A percentile compares a stretch with the other conserved stretches of the same genome.
Evolutionary conservation across 1,140 invertebrate species (phyloP).

Genomic region (Epicauta chinensis): DNA sequence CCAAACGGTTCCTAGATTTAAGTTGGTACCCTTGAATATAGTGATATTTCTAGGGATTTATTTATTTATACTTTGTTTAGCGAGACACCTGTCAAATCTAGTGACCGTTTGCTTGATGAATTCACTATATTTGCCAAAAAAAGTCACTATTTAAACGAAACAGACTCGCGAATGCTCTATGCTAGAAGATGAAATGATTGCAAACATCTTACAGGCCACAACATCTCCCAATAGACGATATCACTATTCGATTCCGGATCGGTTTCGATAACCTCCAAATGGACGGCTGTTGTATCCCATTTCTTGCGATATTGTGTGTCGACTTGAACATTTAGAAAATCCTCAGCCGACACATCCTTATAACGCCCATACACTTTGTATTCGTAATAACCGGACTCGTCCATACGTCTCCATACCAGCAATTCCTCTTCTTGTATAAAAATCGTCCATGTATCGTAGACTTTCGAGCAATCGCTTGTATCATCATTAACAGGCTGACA

Average conservation of each 20-base stretch:
- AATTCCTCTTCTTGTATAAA: conserved; percentile 74
- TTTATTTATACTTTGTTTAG: no score
- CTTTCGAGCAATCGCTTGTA: conserved; percentile 14
- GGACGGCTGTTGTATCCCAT: conserved; percentile 75
- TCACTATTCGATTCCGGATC: conserved; percentile 58
- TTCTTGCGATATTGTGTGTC: conserved; percentile 69
- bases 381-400: conserved; percentile 62
- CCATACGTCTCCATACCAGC: conserved; percentile 71
- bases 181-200: no score
- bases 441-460: conserved; percentile 61
- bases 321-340: conserved; percentile 76
- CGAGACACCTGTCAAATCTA: no score
- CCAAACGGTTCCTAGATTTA: no score
- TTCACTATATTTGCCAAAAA: no score
- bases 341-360: conserved; percentile 66
- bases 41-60: no score
- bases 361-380: conserved; percentile 85
- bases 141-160: no score
- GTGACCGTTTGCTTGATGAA: no score
- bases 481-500: conserved; percentile 23
- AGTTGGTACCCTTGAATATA: no score
- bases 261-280: conserved; percentile 60
- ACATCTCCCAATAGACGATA: conserved; percentile 81
- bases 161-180: no score
- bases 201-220: conserved; percentile 80